Percentiles rank a stretch among this genome's conserved stretches.
Conservation (phyloP, 2,113 vertebrate genomes). For the Oncorhynchus masou region DNA sequence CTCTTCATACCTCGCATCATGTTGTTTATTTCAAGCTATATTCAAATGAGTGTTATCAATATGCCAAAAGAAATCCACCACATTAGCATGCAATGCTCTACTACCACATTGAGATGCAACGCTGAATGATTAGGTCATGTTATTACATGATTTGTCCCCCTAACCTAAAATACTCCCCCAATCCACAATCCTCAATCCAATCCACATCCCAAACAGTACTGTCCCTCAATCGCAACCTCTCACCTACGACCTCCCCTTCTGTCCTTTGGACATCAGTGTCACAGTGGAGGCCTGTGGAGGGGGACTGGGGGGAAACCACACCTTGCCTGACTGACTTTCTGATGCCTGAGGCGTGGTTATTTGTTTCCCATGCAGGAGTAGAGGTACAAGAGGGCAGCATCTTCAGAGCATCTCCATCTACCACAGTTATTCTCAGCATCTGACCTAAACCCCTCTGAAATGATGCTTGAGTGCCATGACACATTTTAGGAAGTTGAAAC, state of each 20-base stretch:
- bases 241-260: constrained; percentile 32
- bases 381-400: constrained; percentile 8
- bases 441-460: neutral
- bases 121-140: too few species aligned
- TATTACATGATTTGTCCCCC: constrained; percentile 1
- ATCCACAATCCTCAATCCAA: constrained; percentile 14
- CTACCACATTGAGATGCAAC: constrained; percentile 4
- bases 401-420: too few species aligned
- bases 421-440: neutral
- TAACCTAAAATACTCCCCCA: neutral
- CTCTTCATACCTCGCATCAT: neutral
- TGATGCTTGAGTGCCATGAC: neutral
- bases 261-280: constrained; percentile 41
- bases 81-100: neutral
- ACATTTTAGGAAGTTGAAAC: too few species aligned
- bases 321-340: constrained; percentile 76
- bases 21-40: neutral
- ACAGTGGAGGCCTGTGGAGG: constrained; percentile 43
- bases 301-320: constrained; percentile 71
- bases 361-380: constrained; percentile 52
- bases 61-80: neutral
- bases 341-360: constrained; percentile 75
- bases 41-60: constrained; percentile 25
- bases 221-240: constrained; percentile 21
- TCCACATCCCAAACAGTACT: constrained; percentile 37